Percentiles rank a stretch among this genome's conserved stretches.
These are phyloP conservation scores for Gallinago paraguaiae DNA, from an alignment of 2,113 vertebrate species.

Conservation along the genomic window DNA sequence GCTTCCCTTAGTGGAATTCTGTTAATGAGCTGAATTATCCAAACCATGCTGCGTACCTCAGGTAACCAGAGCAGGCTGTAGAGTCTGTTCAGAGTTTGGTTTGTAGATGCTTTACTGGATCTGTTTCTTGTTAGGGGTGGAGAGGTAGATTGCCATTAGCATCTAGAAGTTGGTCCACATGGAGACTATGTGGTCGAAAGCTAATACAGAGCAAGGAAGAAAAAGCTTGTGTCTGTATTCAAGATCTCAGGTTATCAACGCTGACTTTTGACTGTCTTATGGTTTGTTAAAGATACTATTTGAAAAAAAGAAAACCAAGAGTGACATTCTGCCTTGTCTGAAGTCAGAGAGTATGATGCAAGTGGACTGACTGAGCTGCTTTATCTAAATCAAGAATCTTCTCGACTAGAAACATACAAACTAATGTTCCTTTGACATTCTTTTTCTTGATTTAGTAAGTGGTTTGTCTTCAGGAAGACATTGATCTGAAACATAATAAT, in stretches of 20 bases:
- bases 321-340: neutral
- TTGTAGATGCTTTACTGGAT: neutral
- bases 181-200: neutral
- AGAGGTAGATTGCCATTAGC: neutral
- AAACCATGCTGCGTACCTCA: neutral
- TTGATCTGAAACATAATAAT: neutral
- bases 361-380: neutral
- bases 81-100: neutral
- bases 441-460: neutral
- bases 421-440: neutral
- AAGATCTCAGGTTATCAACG: neutral
- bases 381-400: neutral
- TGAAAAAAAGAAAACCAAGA: neutral
- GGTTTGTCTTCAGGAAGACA: neutral
- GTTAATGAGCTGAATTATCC: neutral
- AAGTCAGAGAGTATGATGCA: neutral
- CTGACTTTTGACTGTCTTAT: neutral
- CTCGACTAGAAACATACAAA: neutral
- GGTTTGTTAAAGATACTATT: neutral
- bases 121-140: neutral
- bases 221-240: neutral
- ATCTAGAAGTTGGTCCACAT: neutral
- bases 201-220: neutral
- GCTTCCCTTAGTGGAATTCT: neutral
- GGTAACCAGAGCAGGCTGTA: neutral